phyloP scores from a whole-genome alignment of 2,113 vertebrate genomes.

The Sinocyclocheilus anshuiensis region DNA sequence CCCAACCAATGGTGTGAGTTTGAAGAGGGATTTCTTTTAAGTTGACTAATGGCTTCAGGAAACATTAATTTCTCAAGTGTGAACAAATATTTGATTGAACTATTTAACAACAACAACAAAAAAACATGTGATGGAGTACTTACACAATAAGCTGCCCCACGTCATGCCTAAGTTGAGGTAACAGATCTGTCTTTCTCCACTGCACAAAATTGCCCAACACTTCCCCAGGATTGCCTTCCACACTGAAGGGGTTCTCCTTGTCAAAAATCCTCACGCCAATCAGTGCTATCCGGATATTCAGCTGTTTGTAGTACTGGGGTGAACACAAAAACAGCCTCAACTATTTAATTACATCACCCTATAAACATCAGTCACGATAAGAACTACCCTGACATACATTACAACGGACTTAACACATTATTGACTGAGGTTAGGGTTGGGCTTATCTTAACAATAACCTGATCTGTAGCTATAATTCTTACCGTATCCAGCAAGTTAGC shows the following conservation, averaged over 20 bases:
- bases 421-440: neutral
- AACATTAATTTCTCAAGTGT: neutral
- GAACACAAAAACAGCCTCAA: neutral
- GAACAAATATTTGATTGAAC: neutral
- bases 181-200: constrained; percentile 72
- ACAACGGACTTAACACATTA: neutral
- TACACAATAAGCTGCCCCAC: constrained; percentile 83
- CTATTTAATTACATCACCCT: neutral
- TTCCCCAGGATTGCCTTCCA: constrained; percentile 68
- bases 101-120: neutral
- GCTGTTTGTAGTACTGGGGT: constrained; percentile 77
- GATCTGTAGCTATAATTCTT: constrained; percentile 53
- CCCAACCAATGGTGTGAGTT: no score
- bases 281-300: constrained; percentile 84
- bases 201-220: constrained; percentile 78
- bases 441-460: neutral
- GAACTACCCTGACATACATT: neutral
- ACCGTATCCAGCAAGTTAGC: constrained; percentile 85
- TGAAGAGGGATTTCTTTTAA: no score
- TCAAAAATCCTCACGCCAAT: constrained; percentile 82
- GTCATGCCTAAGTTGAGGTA: constrained; percentile 73
- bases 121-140: constrained; percentile 48
- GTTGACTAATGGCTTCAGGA: neutral
- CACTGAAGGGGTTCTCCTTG: constrained; percentile 73
- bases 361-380: neutral